Evolutionary conservation across 2,113 vertebrate genomes (phyloP).

Genomic region (Cinclus mexicanus): DNA sequence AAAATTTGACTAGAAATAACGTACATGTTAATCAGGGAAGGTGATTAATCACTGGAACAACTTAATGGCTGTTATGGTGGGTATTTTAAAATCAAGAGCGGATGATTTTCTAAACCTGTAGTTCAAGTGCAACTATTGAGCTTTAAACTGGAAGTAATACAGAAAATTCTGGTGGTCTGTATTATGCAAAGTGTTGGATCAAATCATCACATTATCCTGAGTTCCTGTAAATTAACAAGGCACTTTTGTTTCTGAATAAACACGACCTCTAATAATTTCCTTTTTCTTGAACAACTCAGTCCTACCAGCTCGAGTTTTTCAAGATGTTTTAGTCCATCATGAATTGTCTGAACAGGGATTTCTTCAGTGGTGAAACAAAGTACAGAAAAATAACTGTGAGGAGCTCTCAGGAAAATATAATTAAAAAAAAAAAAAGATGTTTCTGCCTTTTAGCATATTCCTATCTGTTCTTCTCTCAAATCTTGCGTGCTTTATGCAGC

Average conservation of each 20-base stretch:
- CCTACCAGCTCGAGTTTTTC: background rate
- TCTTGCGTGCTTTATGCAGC: background rate
- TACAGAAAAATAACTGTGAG: background rate
- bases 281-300: slow-evolving; percentile 26
- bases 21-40: background rate
- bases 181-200: slow-evolving; percentile 33
- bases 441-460: background rate
- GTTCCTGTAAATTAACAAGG: slow-evolving; percentile 11
- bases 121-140: slow-evolving; percentile 27
- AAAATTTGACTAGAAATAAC: slow-evolving; percentile 41
- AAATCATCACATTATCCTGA: background rate
- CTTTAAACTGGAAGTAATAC: slow-evolving; percentile 41
- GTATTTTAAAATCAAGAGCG: background rate
- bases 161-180: background rate
- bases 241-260: slow-evolving; percentile 48
- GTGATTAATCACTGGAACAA: slow-evolving; percentile 41
- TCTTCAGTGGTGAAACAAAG: background rate
- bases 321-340: background rate
- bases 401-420: background rate
- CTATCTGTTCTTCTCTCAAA: background rate
- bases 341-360: background rate
- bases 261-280: background rate
- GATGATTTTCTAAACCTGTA: slow-evolving; percentile 22
- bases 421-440: background rate
- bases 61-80: background rate